A percentile compares a stretch with the other conserved stretches of the same genome.
Conservation (phyloP, 2,113 vertebrate genomes). For the Telmatochromis sp. region DNA sequence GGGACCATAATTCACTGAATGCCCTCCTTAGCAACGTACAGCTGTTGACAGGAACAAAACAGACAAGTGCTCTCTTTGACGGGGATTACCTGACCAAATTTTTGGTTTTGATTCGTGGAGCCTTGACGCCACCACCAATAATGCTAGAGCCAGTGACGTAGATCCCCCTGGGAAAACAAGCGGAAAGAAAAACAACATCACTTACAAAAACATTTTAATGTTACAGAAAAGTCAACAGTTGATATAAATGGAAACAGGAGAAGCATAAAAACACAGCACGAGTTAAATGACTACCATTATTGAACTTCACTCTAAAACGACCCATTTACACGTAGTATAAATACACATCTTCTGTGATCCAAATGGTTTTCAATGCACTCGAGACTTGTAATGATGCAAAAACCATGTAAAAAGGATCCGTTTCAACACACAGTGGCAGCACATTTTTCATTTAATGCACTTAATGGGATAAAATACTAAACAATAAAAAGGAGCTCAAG, state of each 20-base stretch:
- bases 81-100: constrained; percentile 89
- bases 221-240: background rate
- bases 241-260: background rate
- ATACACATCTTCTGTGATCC: background rate
- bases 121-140: constrained; percentile 95
- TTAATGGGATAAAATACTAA: background rate
- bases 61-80: background rate
- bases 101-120: constrained; percentile 97
- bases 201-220: background rate
- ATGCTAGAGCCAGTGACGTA: constrained; percentile 97
- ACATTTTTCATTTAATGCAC: background rate
- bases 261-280: background rate
- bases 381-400: background rate
- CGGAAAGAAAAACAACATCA: background rate
- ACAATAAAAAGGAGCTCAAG: background rate
- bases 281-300: background rate
- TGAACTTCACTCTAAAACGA: background rate
- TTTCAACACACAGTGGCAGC: background rate
- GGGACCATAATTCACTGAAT: background rate
- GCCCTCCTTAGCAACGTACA: background rate
- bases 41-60: background rate
- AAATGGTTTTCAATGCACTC: background rate
- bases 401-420: background rate
- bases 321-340: background rate
- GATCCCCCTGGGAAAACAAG: constrained; percentile 81